These are phyloP conservation scores for Dysdera silvatica DNA, from an alignment of 1,140 invertebrate species.

Conservation along the genomic window DNA sequence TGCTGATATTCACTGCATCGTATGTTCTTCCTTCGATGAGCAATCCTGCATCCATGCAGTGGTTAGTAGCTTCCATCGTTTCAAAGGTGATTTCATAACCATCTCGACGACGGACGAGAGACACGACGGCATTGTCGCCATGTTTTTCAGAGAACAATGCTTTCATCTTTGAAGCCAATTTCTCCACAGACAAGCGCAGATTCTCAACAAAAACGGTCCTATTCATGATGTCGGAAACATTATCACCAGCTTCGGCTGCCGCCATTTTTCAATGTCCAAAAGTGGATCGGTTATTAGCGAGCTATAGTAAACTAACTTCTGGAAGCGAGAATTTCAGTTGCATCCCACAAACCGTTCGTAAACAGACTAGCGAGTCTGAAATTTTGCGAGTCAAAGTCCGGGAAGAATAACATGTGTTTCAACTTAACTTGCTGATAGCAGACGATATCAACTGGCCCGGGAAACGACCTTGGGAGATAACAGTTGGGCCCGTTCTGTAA, in stretches of 20 bases:
- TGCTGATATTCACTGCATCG: constrained; percentile 18
- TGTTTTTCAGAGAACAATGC: constrained; percentile 7
- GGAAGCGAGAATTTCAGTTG: too few relatives aligned
- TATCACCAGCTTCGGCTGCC: background rate
- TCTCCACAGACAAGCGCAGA: constrained; percentile 17
- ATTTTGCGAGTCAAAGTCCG: too few relatives aligned
- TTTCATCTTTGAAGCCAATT: constrained; percentile 13
- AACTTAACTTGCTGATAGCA: too few relatives aligned
- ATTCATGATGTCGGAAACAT: background rate
- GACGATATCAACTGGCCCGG: too few relatives aligned
- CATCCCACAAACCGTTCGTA: too few relatives aligned
- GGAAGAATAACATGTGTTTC: too few relatives aligned
- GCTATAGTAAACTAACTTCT: too few relatives aligned
- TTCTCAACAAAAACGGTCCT: constrained; percentile 21
- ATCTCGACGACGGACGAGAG: constrained; percentile 13
- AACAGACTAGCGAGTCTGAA: too few relatives aligned
- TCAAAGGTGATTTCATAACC: constrained; percentile 22
- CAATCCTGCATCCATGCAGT: constrained; percentile 21
- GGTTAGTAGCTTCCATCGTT: constrained; percentile 5
- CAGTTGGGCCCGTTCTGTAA: too few relatives aligned
- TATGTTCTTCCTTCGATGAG: constrained; percentile 7
- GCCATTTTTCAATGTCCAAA: too few relatives aligned
- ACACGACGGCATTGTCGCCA: constrained; percentile 9
- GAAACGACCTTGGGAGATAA: too few relatives aligned
- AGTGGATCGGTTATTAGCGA: too few relatives aligned